Evolutionary conservation across 1,140 invertebrate genomes (phyloP).

Genomic region (Tetragnatha versicolor): DNA sequence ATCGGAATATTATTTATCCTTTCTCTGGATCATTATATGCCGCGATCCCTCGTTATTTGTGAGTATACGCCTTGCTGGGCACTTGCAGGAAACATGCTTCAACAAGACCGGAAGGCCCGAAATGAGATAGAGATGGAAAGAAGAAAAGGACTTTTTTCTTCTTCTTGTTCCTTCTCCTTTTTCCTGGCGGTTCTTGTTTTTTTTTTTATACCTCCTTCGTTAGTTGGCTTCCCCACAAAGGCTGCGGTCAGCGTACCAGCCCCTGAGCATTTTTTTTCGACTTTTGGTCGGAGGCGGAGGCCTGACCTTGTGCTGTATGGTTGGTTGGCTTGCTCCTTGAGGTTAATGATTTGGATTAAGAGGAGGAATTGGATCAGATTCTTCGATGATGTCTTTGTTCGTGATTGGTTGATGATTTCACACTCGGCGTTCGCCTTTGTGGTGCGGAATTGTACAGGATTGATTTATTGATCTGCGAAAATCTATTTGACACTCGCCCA

Average conservation of each 20-base stretch:
- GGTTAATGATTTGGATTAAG: conserved; percentile 41
- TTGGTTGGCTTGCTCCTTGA: neutral
- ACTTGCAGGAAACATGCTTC: conserved; percentile 47
- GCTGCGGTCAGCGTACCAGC: conserved; percentile 18
- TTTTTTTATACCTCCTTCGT: neutral
- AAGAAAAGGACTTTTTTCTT: neutral
- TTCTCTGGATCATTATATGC: conserved; percentile 15
- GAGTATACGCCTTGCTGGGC: conserved; percentile 35
- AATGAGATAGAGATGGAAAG: conserved; percentile 19
- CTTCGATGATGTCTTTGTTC: conserved; percentile 10
- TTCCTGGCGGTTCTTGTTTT: neutral
- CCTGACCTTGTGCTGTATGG: conserved; percentile 32
- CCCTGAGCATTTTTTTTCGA: neutral
- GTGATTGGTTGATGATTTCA: too few relatives aligned
- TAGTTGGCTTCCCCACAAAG: neutral
- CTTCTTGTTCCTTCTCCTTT: conserved; percentile 9
- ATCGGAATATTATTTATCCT: neutral
- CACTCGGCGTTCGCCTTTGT: too few relatives aligned
- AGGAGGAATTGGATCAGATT: conserved; percentile 26
- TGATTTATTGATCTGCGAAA: too few relatives aligned
- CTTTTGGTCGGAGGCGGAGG: neutral
- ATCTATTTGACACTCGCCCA: too few relatives aligned
- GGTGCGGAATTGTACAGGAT: too few relatives aligned
- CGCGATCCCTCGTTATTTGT: conserved; percentile 37
- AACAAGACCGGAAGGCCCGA: conserved; percentile 43